Evolutionary conservation across 2,888 invertebrate genomes (phyloP).

Genomic region (Blomia tropicalis): DNA sequence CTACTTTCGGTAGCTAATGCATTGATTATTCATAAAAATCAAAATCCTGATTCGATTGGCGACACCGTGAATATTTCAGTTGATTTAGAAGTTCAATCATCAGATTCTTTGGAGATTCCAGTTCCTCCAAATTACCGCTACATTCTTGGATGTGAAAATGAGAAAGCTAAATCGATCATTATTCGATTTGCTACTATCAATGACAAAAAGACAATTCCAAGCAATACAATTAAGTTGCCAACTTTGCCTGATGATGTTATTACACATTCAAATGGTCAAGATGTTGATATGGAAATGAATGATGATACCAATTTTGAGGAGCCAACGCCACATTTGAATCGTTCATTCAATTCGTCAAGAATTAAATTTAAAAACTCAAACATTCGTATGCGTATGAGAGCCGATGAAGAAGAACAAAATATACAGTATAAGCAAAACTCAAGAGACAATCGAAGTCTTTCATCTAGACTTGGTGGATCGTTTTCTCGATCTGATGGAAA

Average conservation of each 20-base stretch:
- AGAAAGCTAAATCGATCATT: slow-evolving; percentile 51
- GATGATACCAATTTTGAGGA: background rate
- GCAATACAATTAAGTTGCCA: background rate
- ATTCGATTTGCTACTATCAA: slow-evolving; percentile 53
- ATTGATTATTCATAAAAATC: slow-evolving; percentile 24
- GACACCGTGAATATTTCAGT: background rate
- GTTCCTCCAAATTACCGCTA: slow-evolving; percentile 53
- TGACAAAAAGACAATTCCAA: slow-evolving; percentile 53
- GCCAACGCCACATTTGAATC: background rate
- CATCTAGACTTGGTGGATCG: background rate
- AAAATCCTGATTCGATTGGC: background rate
- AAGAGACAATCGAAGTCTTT: background rate
- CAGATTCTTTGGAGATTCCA: slow-evolving; percentile 33
- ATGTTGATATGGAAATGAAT: background rate
- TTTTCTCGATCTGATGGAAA: background rate
- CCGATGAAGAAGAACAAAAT: slow-evolving; percentile 56
- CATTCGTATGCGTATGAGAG: slow-evolving; percentile 58
- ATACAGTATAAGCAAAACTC: background rate
- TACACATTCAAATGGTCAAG: background rate
- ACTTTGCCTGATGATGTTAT: background rate
- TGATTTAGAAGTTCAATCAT: slow-evolving; percentile 4
- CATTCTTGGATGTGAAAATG: slow-evolving; percentile 52
- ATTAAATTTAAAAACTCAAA: background rate
- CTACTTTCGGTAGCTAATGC: slow-evolving; percentile 42
- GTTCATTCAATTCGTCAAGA: background rate